Evolutionary conservation across 2,113 vertebrate genomes (phyloP).

Genomic region (Mormyrus iriodes): DNA sequence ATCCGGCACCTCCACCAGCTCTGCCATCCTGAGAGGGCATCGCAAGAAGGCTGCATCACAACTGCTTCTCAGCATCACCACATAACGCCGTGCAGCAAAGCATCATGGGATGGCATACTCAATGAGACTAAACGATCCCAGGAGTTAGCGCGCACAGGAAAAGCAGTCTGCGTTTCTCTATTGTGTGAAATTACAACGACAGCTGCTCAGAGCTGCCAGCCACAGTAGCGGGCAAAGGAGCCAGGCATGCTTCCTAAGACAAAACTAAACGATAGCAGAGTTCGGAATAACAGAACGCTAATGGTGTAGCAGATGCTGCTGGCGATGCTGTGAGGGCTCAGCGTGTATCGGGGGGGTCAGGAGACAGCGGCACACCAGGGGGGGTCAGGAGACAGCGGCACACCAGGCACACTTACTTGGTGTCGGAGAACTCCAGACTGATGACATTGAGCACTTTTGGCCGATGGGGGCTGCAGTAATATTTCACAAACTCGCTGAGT

Average conservation of each 20-base stretch:
- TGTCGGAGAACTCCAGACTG: constrained; percentile 98
- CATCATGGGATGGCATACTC: not conserved
- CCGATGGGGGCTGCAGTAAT: constrained; percentile 80
- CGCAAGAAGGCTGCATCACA: not conserved
- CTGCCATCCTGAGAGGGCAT: constrained; percentile 78
- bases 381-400: not conserved
- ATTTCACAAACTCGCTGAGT: constrained; percentile 88
- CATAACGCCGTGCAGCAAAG: not conserved
- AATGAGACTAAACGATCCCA: not conserved
- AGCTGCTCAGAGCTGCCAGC: not conserved
- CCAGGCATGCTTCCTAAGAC: not conserved
- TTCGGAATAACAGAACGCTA: not conserved
- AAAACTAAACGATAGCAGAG: not conserved
- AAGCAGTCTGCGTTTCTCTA: not conserved
- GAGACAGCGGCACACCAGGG: too few relatives aligned
- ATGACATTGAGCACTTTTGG: constrained; percentile 98
- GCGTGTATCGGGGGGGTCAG: not conserved
- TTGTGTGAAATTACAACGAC: not conserved
- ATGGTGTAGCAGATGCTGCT: not conserved
- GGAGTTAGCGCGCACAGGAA: not conserved
- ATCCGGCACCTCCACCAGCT: constrained; percentile 90
- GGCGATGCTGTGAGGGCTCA: not conserved
- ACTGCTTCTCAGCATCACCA: not conserved
- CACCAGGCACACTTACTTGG: constrained; percentile 78
- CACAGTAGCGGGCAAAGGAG: not conserved